phyloP scores from a whole-genome alignment of 53 echinoderm and acorn worm species.

The Actinopyga echinites region DNA sequence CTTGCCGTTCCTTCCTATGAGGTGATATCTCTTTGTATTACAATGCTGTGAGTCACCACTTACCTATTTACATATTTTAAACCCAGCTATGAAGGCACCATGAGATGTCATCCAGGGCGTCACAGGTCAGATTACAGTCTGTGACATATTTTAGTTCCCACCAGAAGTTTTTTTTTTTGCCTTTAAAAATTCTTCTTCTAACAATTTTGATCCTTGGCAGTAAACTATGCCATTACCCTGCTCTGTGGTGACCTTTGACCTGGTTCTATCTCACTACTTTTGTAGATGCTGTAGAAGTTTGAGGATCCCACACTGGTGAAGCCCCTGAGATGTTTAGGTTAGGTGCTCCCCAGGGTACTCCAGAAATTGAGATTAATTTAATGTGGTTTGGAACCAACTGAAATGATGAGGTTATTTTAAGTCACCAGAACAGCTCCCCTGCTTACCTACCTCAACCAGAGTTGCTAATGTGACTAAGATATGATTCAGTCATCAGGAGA shows the following conservation, averaged over 20 bases:
- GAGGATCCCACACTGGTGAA: constrained; percentile 25
- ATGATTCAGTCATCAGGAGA: no score
- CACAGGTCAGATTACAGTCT: not conserved
- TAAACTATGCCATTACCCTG: not conserved
- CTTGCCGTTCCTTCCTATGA: no score
- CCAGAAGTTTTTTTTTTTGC: not conserved
- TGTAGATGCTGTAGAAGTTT: not conserved
- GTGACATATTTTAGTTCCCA: constrained; percentile 6
- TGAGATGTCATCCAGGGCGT: no score
- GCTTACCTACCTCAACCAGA: no score
- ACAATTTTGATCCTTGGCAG: no score
- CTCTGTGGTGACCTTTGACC: constrained; percentile 5
- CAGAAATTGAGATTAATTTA: constrained; percentile 39
- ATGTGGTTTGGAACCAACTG: constrained; percentile 26
- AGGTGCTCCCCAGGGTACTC: constrained; percentile 24
- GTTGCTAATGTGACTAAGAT: no score
- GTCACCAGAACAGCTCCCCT: not conserved
- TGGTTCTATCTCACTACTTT: no score
- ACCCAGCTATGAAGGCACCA: no score
- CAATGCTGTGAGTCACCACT: no score
- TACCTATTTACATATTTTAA: no score
- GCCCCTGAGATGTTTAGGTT: constrained; percentile 42
- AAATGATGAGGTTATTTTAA: constrained; percentile 33
- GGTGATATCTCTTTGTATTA: no score
- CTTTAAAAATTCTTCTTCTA: not conserved